Evolutionary conservation across 2,888 invertebrate genomes (phyloP).

Genomic region (Eristalinus aeneus): DNA sequence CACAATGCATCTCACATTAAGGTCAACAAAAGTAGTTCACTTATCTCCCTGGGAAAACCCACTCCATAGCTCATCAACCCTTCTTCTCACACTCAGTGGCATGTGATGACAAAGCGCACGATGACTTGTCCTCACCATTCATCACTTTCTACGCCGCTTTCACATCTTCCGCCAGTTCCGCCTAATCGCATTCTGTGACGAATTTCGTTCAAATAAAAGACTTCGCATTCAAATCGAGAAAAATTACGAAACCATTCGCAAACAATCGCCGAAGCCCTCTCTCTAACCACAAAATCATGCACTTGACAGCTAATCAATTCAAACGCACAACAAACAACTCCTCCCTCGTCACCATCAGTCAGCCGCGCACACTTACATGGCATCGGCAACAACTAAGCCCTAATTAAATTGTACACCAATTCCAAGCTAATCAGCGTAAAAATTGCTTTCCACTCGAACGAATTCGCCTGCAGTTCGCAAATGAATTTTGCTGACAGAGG

Average conservation of each 20-base stretch:
- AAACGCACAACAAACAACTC: constrained; percentile 17
- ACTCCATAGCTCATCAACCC: not conserved
- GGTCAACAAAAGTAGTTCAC: not conserved
- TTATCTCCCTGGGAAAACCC: not conserved
- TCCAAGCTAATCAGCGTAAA: constrained; percentile 56
- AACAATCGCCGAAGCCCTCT: not conserved
- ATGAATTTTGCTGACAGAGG: constrained; percentile 20
- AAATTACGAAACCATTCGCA: not conserved
- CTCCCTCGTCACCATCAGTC: not conserved
- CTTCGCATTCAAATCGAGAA: not conserved
- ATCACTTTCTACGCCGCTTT: not conserved
- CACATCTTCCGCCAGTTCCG: not conserved
- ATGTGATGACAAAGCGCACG: not conserved
- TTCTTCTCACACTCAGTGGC: not conserved
- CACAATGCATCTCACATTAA: not conserved
- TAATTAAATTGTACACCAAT: constrained; percentile 56
- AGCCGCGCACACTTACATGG: not conserved
- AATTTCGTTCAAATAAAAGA: not conserved
- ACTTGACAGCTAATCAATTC: constrained; percentile 56
- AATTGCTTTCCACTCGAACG: constrained; percentile 65
- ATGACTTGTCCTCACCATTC: not conserved
- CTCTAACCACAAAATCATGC: constrained; percentile 12
- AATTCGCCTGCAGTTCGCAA: constrained; percentile 40
- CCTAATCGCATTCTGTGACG: not conserved
- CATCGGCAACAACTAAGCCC: constrained; percentile 19